Conservation (phyloP, 2,113 vertebrate species). For the Trichechus manatus region DNA sequence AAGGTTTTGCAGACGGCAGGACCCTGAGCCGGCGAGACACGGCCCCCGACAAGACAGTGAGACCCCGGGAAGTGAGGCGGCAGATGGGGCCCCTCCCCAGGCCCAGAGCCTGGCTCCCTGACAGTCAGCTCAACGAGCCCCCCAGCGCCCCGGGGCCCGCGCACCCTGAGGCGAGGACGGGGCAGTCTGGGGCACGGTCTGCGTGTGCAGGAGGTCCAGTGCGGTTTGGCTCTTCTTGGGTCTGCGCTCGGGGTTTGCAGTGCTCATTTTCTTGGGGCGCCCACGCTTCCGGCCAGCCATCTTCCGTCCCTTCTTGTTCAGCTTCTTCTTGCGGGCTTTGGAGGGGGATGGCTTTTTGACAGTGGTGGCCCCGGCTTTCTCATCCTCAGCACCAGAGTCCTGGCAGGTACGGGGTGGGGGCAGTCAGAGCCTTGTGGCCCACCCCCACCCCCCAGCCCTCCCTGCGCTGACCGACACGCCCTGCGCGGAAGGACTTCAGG, state of each 20-base stretch:
- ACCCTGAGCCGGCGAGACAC: too few relatives aligned
- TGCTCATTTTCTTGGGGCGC: conserved; percentile 95
- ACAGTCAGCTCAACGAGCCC: not conserved
- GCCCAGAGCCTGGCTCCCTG: not conserved
- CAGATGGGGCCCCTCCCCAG: too few relatives aligned
- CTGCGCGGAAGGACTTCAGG: not conserved
- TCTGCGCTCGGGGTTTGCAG: conserved; percentile 91
- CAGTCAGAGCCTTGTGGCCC: too few relatives aligned
- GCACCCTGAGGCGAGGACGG: conserved; percentile 96
- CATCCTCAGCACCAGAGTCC: conserved; percentile 97
- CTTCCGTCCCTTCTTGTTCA: conserved; percentile 95
- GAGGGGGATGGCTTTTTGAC: conserved; percentile 93
- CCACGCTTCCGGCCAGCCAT: conserved; percentile 96
- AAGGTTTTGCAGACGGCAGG: too few relatives aligned
- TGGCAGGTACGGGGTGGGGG: conserved; percentile 31
- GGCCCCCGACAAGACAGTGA: too few relatives aligned
- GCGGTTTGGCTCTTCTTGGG: conserved; percentile 95
- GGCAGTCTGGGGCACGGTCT: conserved; percentile 92
- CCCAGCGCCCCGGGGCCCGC: not conserved
- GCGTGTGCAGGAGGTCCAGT: conserved; percentile 95
- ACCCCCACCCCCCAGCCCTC: too few relatives aligned
- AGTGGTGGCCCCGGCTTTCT: conserved; percentile 88
- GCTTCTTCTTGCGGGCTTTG: conserved; percentile 93
- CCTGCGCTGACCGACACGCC: too few relatives aligned
- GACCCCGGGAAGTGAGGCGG: too few relatives aligned